Evolutionary conservation across 1,140 invertebrate species (phyloP).

Genomic region (Drosophila pallidifrons): DNA sequence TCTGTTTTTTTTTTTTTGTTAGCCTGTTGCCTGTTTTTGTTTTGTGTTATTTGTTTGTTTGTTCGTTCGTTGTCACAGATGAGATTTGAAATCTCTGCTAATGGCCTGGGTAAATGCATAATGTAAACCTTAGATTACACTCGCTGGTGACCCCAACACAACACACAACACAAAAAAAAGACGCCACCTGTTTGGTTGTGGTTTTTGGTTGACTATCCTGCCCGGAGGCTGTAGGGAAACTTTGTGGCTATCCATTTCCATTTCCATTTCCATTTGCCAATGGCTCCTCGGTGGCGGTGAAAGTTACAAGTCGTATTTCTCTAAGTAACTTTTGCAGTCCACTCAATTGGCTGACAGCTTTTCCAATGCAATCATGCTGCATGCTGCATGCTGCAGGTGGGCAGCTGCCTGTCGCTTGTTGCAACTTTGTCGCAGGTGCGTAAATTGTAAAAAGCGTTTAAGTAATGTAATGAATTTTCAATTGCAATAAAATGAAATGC

Average conservation of each 20-base stretch:
- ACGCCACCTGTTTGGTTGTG: neutral
- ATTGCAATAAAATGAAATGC: constrained; percentile 31
- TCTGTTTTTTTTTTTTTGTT: constrained; percentile 22
- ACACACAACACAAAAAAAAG: neutral
- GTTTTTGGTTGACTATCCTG: neutral
- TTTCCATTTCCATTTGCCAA: neutral
- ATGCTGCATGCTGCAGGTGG: constrained; percentile 27
- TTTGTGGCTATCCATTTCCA: constrained; percentile 2
- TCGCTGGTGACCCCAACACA: constrained; percentile 6
- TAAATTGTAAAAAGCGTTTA: constrained; percentile 42
- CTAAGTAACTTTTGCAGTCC: neutral
- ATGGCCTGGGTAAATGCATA: constrained; percentile 34
- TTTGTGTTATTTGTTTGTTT: too few relatives aligned
- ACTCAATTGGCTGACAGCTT: constrained; percentile 16
- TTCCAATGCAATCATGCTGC: too few relatives aligned
- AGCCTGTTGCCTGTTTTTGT: neutral
- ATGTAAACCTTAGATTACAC: constrained; percentile 15
- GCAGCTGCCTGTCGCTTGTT: constrained; percentile 6
- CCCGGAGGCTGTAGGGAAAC: constrained; percentile 7
- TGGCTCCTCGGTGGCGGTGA: constrained; percentile 21
- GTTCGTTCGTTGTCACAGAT: constrained; percentile 16
- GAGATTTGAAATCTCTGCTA: constrained; percentile 37
- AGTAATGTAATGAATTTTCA: constrained; percentile 20
- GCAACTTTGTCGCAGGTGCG: constrained; percentile 28
- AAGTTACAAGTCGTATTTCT: constrained; percentile 36